Conservation (phyloP, 2,888 invertebrate species). For the Lasioglossum figueresi region DNA sequence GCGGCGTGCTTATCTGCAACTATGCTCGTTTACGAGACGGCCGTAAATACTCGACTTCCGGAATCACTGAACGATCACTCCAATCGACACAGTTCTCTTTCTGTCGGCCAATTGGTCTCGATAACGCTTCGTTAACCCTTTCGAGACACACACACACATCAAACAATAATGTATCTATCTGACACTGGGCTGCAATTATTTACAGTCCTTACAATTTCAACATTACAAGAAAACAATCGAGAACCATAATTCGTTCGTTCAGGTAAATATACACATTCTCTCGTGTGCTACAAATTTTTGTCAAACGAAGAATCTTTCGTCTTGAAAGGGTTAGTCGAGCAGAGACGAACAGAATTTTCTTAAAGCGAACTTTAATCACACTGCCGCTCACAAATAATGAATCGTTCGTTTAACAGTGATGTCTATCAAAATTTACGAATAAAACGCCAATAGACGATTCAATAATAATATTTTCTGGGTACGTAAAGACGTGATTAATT, state of each 20-base stretch:
- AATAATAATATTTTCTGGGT: background rate
- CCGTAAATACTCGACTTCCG: conserved; percentile 11
- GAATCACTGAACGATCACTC: conserved; percentile 14
- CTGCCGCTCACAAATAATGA: conserved; percentile 5
- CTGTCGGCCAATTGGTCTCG: background rate
- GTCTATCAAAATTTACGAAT: background rate
- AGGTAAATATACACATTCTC: background rate
- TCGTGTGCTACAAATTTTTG: background rate
- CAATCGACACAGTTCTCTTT: conserved; percentile 6
- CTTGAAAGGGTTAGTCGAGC: background rate
- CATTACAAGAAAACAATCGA: background rate
- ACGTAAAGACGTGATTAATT: background rate
- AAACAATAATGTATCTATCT: background rate
- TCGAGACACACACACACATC: background rate
- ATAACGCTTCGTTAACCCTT: background rate
- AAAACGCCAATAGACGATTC: background rate
- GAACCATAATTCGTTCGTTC: background rate
- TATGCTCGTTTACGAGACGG: conserved; percentile 7
- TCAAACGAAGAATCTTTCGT: background rate
- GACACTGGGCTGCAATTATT: background rate
- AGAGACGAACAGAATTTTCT: background rate
- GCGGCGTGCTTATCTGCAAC: conserved; percentile 32
- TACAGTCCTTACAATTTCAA: background rate
- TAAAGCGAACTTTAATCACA: background rate
- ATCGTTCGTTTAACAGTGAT: background rate